Evolutionary conservation across 2,888 invertebrate species (phyloP), one percentile per base, ranked within the genome.

Genomic region (Lepetodrilus schrolli): DNA sequence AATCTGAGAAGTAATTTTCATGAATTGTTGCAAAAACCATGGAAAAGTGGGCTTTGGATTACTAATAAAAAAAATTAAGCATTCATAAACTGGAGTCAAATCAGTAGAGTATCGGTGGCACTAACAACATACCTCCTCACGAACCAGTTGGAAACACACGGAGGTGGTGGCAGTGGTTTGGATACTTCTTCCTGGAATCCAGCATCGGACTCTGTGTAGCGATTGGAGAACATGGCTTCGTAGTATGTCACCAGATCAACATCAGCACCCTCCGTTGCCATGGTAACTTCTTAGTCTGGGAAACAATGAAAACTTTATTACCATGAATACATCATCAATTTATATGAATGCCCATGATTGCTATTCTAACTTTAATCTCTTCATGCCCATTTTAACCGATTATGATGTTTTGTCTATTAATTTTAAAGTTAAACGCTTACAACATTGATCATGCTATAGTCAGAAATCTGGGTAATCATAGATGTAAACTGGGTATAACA

Each of bases 131-230:
- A 73, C 66, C 48, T 68, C 34, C 43, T 68, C 30, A 58, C 20
- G 47, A 23, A 65, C 80, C 80, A 81, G 70, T 80, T 79, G 38
- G 70, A 48, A 8, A 80, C 74, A 66, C 75, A 79, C 13, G 81
- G 81, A 13, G 80, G 81, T 2, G 76, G 69, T 7, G 74, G 72
- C 10, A 74, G n/a, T 0, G 74, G 58, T 20, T 49, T 65, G 23
- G 58, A 48, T 7, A 74, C 37, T 20, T 72, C 73, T 13, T 23
- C 26, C 66, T 74, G 68, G 38, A 74, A 81, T 4, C 66, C 79
- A 17, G 71, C 51, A 58, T 81, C 81, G 2, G 38, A 66, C 7
- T 80, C 78, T 8, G 79, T 78, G 70, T 74, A 81, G 7, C 80
- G 65, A 13, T 76, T 66, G 38, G 73, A 65, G 68, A 81, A 81